Percentiles rank a stretch among this genome's conserved stretches.
Evolutionary conservation across 2,797 vertebrate genomes (phyloP).

Genomic region (Otus scops): DNA sequence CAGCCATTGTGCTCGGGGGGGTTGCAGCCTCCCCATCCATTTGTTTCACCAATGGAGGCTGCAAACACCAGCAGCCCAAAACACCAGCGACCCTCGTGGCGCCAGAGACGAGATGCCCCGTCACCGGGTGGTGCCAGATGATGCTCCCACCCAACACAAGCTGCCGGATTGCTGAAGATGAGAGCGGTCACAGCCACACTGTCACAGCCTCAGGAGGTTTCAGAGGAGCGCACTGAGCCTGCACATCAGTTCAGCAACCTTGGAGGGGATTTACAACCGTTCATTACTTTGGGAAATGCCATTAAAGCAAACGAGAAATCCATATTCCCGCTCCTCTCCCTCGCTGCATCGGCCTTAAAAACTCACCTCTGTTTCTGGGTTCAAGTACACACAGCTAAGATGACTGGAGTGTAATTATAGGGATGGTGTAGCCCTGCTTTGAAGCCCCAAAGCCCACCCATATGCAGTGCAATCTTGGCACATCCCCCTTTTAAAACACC

Average conservation of each 20-base stretch:
- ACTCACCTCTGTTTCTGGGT: not conserved
- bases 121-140: rapidly evolving
- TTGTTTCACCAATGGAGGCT: not conserved
- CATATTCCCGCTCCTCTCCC: not conserved
- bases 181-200: rapidly evolving
- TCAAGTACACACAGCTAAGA: rapidly evolving
- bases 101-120: not conserved
- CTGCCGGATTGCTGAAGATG: not conserved
- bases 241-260: not conserved
- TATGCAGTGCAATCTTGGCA: not conserved
- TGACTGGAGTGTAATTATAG: rapidly evolving
- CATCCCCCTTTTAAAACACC: not conserved
- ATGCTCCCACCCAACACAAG: not conserved
- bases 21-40: not conserved
- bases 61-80: not conserved
- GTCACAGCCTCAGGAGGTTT: not conserved
- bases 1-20: rapidly evolving
- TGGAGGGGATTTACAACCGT: not conserved
- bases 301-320: not conserved
- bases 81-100: not conserved
- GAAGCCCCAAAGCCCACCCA: not conserved
- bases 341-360: not conserved
- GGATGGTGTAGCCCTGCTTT: not conserved
- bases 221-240: rapidly evolving
- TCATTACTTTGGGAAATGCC: not conserved